phyloP scores from a whole-genome alignment of 2,888 invertebrate genomes.

The Epistrophe grossulariae region DNA sequence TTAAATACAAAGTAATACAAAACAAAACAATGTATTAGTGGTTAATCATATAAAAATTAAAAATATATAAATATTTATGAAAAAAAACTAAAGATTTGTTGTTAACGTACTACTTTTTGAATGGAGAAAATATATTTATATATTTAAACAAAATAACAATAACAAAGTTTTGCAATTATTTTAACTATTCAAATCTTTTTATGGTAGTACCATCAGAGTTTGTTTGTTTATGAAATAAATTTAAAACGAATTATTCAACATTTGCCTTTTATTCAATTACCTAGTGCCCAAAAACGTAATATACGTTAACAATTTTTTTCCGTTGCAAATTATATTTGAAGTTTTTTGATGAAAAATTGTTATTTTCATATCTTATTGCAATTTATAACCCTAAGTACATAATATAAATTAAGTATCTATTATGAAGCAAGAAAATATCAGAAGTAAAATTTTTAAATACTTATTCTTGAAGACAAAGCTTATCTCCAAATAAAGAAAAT shows the following conservation, averaged over 20 bases:
- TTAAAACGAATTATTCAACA: slow-evolving; percentile 61
- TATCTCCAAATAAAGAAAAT: slow-evolving; percentile 71
- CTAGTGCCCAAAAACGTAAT: slow-evolving; percentile 72
- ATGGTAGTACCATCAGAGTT: slow-evolving; percentile 63
- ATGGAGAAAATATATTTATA: slow-evolving; percentile 49
- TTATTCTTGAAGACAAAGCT: slow-evolving; percentile 68
- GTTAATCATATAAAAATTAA: slow-evolving; percentile 53
- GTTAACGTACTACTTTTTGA: slow-evolving; percentile 57
- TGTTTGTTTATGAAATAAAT: slow-evolving; percentile 65
- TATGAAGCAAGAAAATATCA: slow-evolving; percentile 57
- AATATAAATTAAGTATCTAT: slow-evolving; percentile 60
- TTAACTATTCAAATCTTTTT: slow-evolving; percentile 50
- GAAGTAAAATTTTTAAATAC: slow-evolving; percentile 62
- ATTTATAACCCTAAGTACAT: slow-evolving; percentile 70
- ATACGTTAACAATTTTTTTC: slow-evolving; percentile 61
- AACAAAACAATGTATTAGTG: slow-evolving; percentile 43
- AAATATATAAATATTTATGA: slow-evolving; percentile 54
- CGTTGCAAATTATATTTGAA: slow-evolving; percentile 68
- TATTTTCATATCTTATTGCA: slow-evolving; percentile 71
- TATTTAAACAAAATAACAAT: slow-evolving; percentile 25
- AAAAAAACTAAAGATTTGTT: slow-evolving; percentile 58
- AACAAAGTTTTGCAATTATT: slow-evolving; percentile 39
- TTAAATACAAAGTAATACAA: slow-evolving; percentile 33
- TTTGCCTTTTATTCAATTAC: slow-evolving; percentile 75
- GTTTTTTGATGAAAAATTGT: slow-evolving; percentile 70